Conservation (phyloP, 2,113 vertebrate species). For the Spermophilus dauricus region DNA sequence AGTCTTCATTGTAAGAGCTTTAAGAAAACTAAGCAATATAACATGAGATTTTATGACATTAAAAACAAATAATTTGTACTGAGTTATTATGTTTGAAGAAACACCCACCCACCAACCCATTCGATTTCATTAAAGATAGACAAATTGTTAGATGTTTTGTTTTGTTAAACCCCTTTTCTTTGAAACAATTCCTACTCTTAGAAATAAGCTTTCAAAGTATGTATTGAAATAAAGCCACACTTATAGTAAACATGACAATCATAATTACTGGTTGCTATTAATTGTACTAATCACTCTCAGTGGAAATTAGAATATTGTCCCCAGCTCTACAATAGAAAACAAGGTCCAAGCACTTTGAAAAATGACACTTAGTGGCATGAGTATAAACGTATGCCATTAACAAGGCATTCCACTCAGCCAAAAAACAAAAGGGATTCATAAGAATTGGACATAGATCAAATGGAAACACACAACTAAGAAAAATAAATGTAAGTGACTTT, state of each 20-base stretch:
- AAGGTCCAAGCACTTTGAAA: constrained; percentile 80
- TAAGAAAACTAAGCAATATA: constrained; percentile 81
- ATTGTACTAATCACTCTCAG: constrained; percentile 83
- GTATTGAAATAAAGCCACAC: constrained; percentile 83
- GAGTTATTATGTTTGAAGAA: constrained; percentile 82
- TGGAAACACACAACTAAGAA: constrained; percentile 44
- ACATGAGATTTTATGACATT: constrained; percentile 80
- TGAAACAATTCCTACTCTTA: constrained; percentile 80
- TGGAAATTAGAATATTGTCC: constrained; percentile 77
- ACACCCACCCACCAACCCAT: constrained; percentile 80
- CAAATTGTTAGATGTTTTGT: constrained; percentile 84
- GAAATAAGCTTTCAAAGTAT: constrained; percentile 83
- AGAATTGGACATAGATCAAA: constrained; percentile 66
- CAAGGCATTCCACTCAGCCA: constrained; percentile 63
- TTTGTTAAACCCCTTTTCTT: constrained; percentile 77
- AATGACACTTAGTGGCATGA: constrained; percentile 75
- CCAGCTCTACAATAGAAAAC: constrained; percentile 81
- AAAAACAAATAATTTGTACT: constrained; percentile 86
- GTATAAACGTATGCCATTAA: constrained; percentile 79
- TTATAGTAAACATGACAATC: constrained; percentile 79
- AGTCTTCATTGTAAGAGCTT: constrained; percentile 78
- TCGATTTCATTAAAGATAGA: constrained; percentile 84
- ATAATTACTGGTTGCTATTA: constrained; percentile 81
- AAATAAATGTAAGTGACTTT: constrained; percentile 43
- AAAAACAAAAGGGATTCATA: constrained; percentile 70